Conservation (phyloP, 2,888 invertebrate species). For the Athalia cordata region DNA sequence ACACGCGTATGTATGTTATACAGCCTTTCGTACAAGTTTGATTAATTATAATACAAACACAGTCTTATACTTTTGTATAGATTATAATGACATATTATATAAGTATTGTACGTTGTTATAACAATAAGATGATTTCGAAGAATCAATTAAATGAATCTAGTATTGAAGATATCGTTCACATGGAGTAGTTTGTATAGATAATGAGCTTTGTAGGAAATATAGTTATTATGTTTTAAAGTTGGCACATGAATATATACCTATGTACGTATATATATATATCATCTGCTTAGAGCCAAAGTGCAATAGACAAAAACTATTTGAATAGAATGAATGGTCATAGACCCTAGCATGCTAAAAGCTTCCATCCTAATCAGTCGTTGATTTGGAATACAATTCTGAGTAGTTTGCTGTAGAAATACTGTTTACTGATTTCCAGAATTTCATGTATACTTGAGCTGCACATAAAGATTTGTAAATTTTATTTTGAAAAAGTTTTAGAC, state of each 20-base stretch:
- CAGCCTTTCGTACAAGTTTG: slow-evolving; percentile 31
- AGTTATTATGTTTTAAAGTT: slow-evolving; percentile 25
- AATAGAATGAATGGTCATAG: neutral
- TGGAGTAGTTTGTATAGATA: slow-evolving; percentile 1
- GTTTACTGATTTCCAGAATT: no score
- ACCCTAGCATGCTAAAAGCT: no score
- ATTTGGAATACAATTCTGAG: no score
- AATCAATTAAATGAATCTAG: slow-evolving; percentile 5
- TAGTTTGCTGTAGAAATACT: no score
- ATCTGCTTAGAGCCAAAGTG: slow-evolving; percentile 35
- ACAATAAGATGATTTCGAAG: neutral
- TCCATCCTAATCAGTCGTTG: no score
- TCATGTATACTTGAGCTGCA: no score
- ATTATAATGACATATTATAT: slow-evolving; percentile 6
- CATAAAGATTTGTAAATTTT: no score
- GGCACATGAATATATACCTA: slow-evolving; percentile 19
- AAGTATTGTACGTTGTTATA: slow-evolving; percentile 19
- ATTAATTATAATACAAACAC: slow-evolving; percentile 28
- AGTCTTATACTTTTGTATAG: neutral
- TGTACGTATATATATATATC: neutral
- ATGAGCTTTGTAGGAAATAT: slow-evolving; percentile 26
- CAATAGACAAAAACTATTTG: neutral
- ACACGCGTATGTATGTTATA: neutral
- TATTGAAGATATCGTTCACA: neutral
- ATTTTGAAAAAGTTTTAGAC: no score